A percentile compares a stretch with the other conserved stretches of the same genome.
phyloP scores from a whole-genome alignment of 2,888 invertebrate genomes.

The Cenopis cana region DNA sequence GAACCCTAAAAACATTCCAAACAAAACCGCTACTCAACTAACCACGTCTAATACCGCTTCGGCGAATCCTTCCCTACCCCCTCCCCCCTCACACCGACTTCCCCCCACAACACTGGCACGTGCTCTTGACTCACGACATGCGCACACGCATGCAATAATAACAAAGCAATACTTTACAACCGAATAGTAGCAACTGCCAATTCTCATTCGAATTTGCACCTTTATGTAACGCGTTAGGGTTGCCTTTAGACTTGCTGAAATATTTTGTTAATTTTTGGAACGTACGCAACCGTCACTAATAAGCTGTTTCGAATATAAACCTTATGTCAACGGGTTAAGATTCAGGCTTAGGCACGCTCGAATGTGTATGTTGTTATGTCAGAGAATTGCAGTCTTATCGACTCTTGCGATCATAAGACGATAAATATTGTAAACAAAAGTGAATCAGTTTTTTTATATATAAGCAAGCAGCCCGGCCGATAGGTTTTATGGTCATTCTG shows the following conservation, averaged over 20 bases:
- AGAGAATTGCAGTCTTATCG: background rate
- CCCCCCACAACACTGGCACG: constrained; percentile 14
- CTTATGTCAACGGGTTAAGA: too few relatives aligned
- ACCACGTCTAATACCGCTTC: constrained; percentile 5
- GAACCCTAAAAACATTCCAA: background rate
- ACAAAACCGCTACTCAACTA: background rate
- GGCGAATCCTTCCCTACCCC: background rate
- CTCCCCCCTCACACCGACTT: background rate
- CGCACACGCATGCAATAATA: background rate
- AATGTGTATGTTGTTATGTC: too few relatives aligned
- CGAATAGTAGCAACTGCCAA: background rate
- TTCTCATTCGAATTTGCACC: background rate
- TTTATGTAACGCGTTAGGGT: background rate
- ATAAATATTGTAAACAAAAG: background rate
- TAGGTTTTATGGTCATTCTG: too few relatives aligned
- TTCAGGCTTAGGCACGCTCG: too few relatives aligned
- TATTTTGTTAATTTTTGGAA: too few relatives aligned
- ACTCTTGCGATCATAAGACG: background rate
- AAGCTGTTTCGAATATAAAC: too few relatives aligned
- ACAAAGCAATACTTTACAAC: background rate
- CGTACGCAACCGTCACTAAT: too few relatives aligned
- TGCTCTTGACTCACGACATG: constrained; percentile 5
- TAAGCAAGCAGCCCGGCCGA: too few relatives aligned
- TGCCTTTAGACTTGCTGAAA: background rate
- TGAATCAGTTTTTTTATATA: background rate